Percentiles rank a stretch among this genome's conserved stretches.
Evolutionary conservation across 2,888 invertebrate species (phyloP).

Genomic region (Ophion obscuratus): DNA sequence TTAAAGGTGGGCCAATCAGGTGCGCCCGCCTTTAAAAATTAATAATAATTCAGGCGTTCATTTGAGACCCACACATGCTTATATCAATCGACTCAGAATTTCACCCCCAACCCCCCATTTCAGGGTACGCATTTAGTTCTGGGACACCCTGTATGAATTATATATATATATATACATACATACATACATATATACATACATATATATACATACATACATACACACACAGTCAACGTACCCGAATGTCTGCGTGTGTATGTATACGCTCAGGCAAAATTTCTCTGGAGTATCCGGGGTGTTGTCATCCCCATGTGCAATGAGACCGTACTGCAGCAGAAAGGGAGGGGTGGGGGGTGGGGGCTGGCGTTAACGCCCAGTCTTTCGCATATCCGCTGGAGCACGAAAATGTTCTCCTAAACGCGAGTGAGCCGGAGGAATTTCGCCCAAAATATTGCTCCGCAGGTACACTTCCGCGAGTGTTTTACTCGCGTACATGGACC

Average conservation of each 20-base stretch:
- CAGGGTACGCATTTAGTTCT: too few species aligned
- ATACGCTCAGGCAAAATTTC: slow-evolving; percentile 15
- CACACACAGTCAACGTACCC: not conserved
- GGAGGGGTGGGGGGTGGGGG: not conserved
- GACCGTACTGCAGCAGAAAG: not conserved
- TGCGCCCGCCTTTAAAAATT: too few species aligned
- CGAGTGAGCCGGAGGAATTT: slow-evolving; percentile 36
- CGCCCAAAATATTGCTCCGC: slow-evolving; percentile 24
- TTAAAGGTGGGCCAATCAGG: too few species aligned
- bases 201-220: too few species aligned
- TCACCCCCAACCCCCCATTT: too few species aligned
- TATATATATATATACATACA: too few species aligned
- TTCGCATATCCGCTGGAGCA: slow-evolving; percentile 22
- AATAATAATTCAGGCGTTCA: too few species aligned
- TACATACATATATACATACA: too few species aligned
- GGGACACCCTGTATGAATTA: too few species aligned
- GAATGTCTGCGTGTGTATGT: not conserved
- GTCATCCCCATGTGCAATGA: slow-evolving; percentile 18
- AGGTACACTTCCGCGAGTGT: slow-evolving; percentile 21
- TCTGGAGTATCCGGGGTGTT: slow-evolving; percentile 26
- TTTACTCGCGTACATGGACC: slow-evolving; percentile 12
- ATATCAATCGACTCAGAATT: too few species aligned
- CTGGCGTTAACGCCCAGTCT: slow-evolving; percentile 36
- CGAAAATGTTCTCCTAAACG: slow-evolving; percentile 42
- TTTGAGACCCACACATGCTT: too few species aligned